phyloP scores from a whole-genome alignment of 2,113 vertebrate genomes.

The Cryptotis parvus region DNA sequence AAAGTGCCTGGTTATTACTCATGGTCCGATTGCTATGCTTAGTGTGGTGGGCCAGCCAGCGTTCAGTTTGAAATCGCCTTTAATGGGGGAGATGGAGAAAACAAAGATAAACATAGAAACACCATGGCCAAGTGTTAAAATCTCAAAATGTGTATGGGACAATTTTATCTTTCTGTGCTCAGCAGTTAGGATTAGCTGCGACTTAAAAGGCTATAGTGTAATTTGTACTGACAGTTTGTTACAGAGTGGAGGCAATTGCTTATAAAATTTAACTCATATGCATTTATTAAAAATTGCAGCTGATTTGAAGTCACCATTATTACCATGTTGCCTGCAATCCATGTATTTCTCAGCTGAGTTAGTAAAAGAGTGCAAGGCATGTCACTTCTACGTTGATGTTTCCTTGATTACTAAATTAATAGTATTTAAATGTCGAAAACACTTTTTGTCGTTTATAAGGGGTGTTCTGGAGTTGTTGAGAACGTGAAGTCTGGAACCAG shows the following conservation, averaged over 20 bases:
- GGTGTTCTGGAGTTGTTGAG: neutral
- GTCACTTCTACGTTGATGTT: neutral
- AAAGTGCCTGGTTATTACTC: conserved; percentile 83
- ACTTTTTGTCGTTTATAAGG: neutral
- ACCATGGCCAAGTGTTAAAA: conserved; percentile 69
- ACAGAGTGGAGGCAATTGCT: neutral
- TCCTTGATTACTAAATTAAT: neutral
- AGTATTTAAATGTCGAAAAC: neutral
- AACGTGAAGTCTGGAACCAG: neutral
- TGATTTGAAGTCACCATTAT: neutral
- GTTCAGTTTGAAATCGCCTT: conserved; percentile 78
- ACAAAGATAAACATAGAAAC: conserved; percentile 84
- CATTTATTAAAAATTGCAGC: conserved; percentile 18
- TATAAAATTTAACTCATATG: neutral
- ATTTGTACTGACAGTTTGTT: conserved; percentile 20
- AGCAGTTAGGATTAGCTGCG: conserved; percentile 54
- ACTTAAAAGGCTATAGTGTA: conserved; percentile 63
- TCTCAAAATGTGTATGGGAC: conserved; percentile 67
- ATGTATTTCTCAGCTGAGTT: conserved; percentile 3
- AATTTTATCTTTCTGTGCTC: conserved; percentile 72
- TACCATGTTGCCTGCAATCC: neutral
- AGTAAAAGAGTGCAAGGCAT: neutral
- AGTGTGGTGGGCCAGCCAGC: conserved; percentile 71
- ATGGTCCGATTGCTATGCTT: conserved; percentile 71
- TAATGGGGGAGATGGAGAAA: conserved; percentile 76